phyloP scores from a whole-genome alignment of 2,888 invertebrate genomes.

The Urechis unicinctus region DNA sequence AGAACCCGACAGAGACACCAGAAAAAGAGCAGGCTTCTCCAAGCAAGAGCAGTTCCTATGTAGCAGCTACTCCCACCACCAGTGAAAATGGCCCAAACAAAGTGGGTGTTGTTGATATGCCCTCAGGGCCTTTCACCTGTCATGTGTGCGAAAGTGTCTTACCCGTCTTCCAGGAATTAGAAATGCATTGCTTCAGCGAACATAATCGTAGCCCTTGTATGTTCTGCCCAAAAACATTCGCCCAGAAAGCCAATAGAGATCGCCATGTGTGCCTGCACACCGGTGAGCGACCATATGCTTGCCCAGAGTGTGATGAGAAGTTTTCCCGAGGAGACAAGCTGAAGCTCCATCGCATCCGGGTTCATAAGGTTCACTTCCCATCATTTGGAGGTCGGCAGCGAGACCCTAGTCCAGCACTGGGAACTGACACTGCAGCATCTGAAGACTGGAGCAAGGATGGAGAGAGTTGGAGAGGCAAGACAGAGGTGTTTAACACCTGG shows the following conservation, averaged over 20 bases:
- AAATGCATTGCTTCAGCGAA: conserved; percentile 33
- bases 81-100: neutral
- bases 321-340: conserved; percentile 26
- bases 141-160: conserved; percentile 7
- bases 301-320: conserved; percentile 21
- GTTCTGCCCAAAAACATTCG: conserved; percentile 44
- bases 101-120: conserved; percentile 3
- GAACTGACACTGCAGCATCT: no score
- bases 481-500: no score
- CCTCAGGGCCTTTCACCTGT: conserved; percentile 13
- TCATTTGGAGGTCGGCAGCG: no score
- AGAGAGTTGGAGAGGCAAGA: no score
- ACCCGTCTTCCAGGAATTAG: conserved; percentile 29
- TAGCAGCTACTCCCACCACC: neutral
- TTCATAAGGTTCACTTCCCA: conserved; percentile 15
- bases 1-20: neutral
- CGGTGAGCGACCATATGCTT: conserved; percentile 36
- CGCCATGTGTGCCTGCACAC: conserved; percentile 47
- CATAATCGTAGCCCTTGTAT: conserved; percentile 43
- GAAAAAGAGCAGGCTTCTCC: neutral
- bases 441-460: no score
- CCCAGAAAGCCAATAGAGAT: conserved; percentile 45
- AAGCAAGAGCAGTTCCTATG: neutral
- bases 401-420: no score
- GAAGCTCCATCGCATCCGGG: conserved; percentile 20